phyloP scores from a whole-genome alignment of 2,113 vertebrate genomes.

The Oostethus manadensis region DNA sequence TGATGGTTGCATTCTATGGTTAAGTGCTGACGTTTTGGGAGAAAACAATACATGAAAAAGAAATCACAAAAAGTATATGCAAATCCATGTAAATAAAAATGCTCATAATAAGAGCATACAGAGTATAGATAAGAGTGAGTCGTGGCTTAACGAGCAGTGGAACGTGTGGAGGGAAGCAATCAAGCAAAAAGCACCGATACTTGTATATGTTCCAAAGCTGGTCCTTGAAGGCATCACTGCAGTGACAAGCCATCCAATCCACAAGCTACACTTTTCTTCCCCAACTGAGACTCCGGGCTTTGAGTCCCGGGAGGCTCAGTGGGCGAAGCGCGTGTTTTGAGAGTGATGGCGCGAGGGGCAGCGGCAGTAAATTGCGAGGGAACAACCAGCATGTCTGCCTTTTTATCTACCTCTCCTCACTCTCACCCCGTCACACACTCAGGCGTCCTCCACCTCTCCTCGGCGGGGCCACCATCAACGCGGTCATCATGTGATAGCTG shows the following conservation, averaged over 20 bases:
- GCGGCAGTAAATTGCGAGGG: constrained; percentile 37
- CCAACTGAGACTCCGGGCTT: not conserved
- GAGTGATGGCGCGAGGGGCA: constrained; percentile 32
- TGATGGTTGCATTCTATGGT: too few relatives aligned
- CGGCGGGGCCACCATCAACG: constrained; percentile 63
- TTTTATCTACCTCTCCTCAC: constrained; percentile 24
- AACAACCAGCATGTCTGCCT: constrained; percentile 39
- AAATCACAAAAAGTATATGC: too few relatives aligned
- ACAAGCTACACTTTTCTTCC: not conserved
- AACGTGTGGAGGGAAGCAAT: not conserved
- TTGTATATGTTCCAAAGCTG: not conserved
- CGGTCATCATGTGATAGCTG: constrained; percentile 74
- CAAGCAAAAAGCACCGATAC: not conserved
- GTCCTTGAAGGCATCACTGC: not conserved
- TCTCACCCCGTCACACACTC: constrained; percentile 8
- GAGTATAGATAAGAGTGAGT: too few relatives aligned
- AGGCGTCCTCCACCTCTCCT: constrained; percentile 42
- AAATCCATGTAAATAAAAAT: too few relatives aligned
- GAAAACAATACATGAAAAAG: too few relatives aligned
- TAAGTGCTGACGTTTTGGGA: too few relatives aligned
- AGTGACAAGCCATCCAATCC: not conserved
- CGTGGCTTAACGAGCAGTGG: too few relatives aligned
- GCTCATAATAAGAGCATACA: too few relatives aligned
- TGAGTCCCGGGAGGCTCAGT: constrained; percentile 16
- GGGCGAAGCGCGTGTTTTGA: constrained; percentile 16